Base-by-base conservation (phyloP, 2,888 invertebrate genomes). In the Antheraea yamamai region DNA sequence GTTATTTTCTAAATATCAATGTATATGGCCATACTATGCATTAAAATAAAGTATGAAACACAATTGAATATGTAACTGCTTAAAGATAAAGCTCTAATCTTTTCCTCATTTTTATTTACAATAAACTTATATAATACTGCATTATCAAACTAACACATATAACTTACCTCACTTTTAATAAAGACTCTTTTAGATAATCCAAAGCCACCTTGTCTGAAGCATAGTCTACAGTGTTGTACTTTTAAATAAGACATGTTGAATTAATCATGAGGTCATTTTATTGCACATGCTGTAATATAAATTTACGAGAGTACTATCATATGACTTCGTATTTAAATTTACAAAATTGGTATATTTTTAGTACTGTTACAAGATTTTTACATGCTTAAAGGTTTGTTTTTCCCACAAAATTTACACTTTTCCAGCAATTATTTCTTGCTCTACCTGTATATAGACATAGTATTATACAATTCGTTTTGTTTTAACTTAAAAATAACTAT, bases 201-300 rank as follows among this genome's bases (percentile, higher is more conserved):
- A 75, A 85, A 74, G 74, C 83, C 80, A 75, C 91, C 90, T 87
- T 91, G 88, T 81, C 87, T 91, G 75, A 92, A 83, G 86, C 92
- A 94, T 74, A 90, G 81, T 75, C 88, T 90, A 82, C 93, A 94
- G 79, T 93, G 90, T 76, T 93, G 83, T 76, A 92, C 90, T 84
- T 91, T 93, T 80, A 89, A 82, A 82, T 92, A 93, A 76, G 94
- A 93, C 95, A 95, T 47, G 76, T 87, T 79, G 64, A 75, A 74
- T 77, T 77, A 79, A 68, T 77, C 52, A 72, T 77, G 70, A 51
- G 75, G 73, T 75, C n/a, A 77, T 77, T 85, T 87, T 90, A 68
- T 85, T 87, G 83, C 87, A 88, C 93, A 93, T 94, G 81, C 94
- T 94, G 88, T 82, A 91, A 91, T 76, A 76, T 75, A 52, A 7